These are phyloP conservation scores for Artemia sinica DNA, from an alignment of 2,888 invertebrate species.

Conservation along the genomic window DNA sequence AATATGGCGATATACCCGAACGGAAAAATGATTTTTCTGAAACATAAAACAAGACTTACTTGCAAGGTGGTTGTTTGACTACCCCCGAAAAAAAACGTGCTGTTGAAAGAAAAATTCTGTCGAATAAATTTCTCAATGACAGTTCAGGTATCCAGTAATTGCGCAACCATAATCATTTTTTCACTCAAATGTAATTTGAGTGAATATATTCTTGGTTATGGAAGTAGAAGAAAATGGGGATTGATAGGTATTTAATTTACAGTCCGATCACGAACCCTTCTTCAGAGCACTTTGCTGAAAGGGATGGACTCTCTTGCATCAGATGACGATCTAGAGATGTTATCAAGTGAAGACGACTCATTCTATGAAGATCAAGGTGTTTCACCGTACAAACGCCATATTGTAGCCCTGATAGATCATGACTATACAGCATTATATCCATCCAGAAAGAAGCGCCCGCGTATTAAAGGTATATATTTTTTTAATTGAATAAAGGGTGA, in stretches of 20 bases:
- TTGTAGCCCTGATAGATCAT: not conserved
- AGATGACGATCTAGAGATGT: constrained; percentile 5
- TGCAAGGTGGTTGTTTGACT: too few relatives aligned
- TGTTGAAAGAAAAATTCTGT: too few relatives aligned
- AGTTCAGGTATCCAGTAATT: too few relatives aligned
- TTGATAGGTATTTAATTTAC: not conserved
- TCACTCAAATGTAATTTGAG: too few relatives aligned
- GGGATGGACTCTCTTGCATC: constrained; percentile 8
- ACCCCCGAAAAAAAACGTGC: too few relatives aligned
- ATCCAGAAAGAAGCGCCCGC: not conserved
- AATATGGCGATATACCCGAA: too few relatives aligned
- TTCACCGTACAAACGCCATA: not conserved
- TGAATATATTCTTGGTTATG: too few relatives aligned
- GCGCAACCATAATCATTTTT: too few relatives aligned
- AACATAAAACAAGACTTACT: too few relatives aligned
- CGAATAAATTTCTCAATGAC: too few relatives aligned
- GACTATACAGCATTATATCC: not conserved
- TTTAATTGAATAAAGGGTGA: not conserved
- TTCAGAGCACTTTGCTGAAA: not conserved
- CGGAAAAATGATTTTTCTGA: too few relatives aligned
- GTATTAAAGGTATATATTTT: not conserved
- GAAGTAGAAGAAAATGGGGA: too few relatives aligned
- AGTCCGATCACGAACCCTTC: constrained; percentile 8
- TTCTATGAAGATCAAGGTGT: not conserved
- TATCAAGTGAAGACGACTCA: constrained; percentile 8